These are phyloP conservation scores for Microtus pennsylvanicus DNA, from an alignment of 2,113 vertebrate genomes.

Conservation along the genomic window DNA sequence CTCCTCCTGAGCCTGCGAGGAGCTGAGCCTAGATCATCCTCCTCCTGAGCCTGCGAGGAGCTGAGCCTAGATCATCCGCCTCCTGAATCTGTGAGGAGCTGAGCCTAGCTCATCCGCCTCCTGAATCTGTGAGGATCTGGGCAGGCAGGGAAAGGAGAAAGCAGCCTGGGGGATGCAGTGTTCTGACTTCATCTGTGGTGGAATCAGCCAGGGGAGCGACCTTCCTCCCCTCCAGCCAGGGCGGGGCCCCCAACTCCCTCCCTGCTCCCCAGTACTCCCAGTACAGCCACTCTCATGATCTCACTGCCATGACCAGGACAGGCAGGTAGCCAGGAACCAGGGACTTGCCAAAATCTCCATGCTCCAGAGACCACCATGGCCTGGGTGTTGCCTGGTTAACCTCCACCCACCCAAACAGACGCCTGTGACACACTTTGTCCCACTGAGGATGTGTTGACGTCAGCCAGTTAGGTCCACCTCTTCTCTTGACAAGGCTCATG, in stretches of 20 bases:
- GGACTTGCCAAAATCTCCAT: conserved; percentile 62
- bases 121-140: background rate
- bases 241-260: background rate
- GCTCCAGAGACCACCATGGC: conserved; percentile 38
- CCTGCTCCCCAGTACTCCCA: conserved; percentile 17
- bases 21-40: too few species aligned
- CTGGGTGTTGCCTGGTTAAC: background rate
- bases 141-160: background rate
- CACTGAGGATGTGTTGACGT: background rate
- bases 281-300: conserved; percentile 63
- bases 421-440: conserved; percentile 49
- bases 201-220: conserved; percentile 44
- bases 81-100: background rate
- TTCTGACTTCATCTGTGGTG: background rate
- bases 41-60: too few species aligned
- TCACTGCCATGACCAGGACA: conserved; percentile 66
- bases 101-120: background rate
- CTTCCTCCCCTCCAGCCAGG: conserved; percentile 23
- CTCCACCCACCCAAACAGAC: conserved; percentile 40
- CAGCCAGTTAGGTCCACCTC: background rate
- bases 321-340: conserved; percentile 56
- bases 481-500: background rate
- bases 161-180: background rate
- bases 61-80: background rate
- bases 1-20: too few species aligned